These are phyloP conservation scores for Apantesis nais DNA, from an alignment of 2,888 invertebrate species.

Conservation along the genomic window DNA sequence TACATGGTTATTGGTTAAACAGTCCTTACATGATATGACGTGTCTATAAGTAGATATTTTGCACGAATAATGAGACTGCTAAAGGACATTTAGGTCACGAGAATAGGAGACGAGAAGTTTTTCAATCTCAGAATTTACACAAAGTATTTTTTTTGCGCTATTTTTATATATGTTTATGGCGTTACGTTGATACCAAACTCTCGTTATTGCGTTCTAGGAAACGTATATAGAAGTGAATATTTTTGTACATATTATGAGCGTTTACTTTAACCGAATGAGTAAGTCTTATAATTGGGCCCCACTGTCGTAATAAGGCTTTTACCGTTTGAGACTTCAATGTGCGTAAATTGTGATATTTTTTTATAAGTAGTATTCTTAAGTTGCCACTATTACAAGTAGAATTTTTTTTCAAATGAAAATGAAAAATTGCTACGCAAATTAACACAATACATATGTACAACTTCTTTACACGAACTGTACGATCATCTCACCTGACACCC, in stretches of 20 bases:
- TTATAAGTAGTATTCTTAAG: neutral
- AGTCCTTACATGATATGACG: neutral
- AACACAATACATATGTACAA: too few relatives aligned
- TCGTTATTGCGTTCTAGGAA: neutral
- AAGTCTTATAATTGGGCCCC: too few relatives aligned
- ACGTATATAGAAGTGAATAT: neutral
- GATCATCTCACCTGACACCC: too few relatives aligned
- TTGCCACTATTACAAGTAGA: too few relatives aligned
- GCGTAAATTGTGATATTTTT: neutral
- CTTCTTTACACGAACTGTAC: too few relatives aligned
- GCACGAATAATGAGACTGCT: neutral
- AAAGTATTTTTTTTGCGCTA: neutral
- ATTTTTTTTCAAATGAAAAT: too few relatives aligned
- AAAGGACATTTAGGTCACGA: neutral
- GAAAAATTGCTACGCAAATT: too few relatives aligned
- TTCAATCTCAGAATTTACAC: neutral
- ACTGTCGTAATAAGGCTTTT: neutral
- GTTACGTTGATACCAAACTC: neutral
- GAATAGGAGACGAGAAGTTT: neutral
- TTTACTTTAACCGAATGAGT: too few relatives aligned
- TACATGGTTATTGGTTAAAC: constrained; percentile 1
- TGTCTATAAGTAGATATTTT: neutral
- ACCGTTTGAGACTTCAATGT: neutral
- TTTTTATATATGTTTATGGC: neutral
- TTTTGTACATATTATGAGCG: neutral